phyloP scores from a whole-genome alignment of 2,888 invertebrate genomes.

The Pachycephus smyrnensis region DNA sequence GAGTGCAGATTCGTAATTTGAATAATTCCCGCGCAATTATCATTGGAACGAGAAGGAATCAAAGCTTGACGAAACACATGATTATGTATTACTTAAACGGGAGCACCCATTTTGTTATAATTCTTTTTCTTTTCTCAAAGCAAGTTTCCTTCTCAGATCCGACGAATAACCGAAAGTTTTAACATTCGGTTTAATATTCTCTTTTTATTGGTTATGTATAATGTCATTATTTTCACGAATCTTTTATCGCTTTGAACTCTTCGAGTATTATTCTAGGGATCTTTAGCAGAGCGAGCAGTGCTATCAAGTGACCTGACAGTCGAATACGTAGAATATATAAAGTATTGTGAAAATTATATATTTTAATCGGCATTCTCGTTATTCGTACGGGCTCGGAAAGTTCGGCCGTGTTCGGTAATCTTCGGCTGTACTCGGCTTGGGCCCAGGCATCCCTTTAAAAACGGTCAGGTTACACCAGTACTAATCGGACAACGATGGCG shows the following conservation, averaged over 20 bases:
- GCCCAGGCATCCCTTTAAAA: neutral
- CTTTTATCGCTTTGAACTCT: neutral
- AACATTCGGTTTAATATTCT: neutral
- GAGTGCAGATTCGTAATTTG: neutral
- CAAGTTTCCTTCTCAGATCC: neutral
- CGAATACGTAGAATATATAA: neutral
- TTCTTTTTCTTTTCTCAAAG: neutral
- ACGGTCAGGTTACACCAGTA: neutral
- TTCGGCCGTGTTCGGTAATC: neutral
- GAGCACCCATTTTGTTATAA: neutral
- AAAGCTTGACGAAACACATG: neutral
- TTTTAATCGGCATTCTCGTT: neutral
- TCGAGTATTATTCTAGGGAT: neutral
- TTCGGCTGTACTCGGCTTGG: neutral
- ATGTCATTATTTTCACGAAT: neutral
- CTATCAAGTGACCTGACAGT: conserved; percentile 60
- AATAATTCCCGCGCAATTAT: neutral
- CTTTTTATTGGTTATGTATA: neutral
- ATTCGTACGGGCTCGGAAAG: neutral
- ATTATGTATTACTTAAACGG: neutral
- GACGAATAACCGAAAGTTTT: neutral
- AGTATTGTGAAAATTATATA: neutral
- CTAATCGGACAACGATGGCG: neutral
- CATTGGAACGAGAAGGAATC: neutral
- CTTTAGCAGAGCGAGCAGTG: conserved; percentile 47